Percentiles rank a stretch among this genome's conserved stretches.
Evolutionary conservation across 2,888 invertebrate genomes (phyloP).

Genomic region (Nasonia oneida): DNA sequence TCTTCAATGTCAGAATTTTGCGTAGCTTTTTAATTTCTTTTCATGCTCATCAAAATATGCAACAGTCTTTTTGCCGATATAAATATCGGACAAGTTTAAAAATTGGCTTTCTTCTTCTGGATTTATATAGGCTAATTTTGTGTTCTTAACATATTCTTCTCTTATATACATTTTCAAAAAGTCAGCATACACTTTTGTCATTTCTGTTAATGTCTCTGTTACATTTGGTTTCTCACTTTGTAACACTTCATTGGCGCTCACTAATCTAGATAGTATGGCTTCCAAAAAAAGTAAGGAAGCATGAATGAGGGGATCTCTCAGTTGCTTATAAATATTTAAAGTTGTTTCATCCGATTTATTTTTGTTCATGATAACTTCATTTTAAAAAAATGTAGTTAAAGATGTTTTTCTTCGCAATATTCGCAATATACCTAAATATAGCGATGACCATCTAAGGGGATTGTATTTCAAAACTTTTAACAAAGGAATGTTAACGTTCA

Average conservation of each 20-base stretch:
- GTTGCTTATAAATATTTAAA: background rate
- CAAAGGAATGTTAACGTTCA: background rate
- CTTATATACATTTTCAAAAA: conserved; percentile 30
- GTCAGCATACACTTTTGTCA: background rate
- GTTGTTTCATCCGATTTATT: background rate
- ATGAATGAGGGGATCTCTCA: background rate
- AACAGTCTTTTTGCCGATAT: background rate
- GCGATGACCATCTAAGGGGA: background rate
- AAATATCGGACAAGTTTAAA: background rate
- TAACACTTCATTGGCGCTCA: background rate
- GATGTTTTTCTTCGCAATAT: background rate
- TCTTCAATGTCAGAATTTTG: background rate
- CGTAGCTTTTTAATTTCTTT: background rate
- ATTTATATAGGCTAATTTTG: background rate
- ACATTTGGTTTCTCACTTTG: conserved; percentile 19
- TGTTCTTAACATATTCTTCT: background rate
- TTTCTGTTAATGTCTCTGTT: background rate
- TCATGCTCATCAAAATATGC: background rate
- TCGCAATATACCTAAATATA: background rate
- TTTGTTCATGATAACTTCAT: background rate
- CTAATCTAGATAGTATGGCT: background rate
- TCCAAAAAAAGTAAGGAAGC: background rate
- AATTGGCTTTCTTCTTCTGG: background rate
- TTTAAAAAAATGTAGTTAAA: background rate
- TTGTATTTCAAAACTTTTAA: background rate